A percentile compares a stretch with the other conserved stretches of the same genome.
Conservation (phyloP, 2,888 invertebrate species). For the Malachius bipustulatus region DNA sequence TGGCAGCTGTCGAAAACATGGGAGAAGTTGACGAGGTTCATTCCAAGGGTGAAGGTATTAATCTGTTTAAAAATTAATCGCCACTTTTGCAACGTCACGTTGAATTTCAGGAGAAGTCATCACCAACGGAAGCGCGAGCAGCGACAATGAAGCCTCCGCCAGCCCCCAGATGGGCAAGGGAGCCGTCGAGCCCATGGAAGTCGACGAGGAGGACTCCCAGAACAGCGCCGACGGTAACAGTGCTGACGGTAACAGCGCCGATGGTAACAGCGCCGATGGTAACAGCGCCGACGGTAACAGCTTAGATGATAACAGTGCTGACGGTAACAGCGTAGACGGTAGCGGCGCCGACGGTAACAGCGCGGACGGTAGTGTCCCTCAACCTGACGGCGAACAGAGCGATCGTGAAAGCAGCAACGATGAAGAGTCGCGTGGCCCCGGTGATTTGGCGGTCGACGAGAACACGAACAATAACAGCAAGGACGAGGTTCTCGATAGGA, state of each 20-base stretch:
- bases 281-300: slow-evolving; percentile 7
- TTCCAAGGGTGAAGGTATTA: slow-evolving; percentile 33
- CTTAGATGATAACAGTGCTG: background rate
- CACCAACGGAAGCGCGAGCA: slow-evolving; percentile 31
- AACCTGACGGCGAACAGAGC: slow-evolving; percentile 9
- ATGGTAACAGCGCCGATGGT: slow-evolving; percentile 6
- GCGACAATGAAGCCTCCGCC: slow-evolving; percentile 23
- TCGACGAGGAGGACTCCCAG: slow-evolving; percentile 27
- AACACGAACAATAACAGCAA: slow-evolving; percentile 11
- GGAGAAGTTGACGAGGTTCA: slow-evolving; percentile 36
- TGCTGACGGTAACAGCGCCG: slow-evolving; percentile 9
- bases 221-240: slow-evolving; percentile 8
- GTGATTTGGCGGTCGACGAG: slow-evolving; percentile 13
- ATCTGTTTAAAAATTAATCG: slow-evolving; percentile 21
- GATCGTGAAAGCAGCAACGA: slow-evolving; percentile 10
- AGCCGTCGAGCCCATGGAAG: slow-evolving; percentile 19
- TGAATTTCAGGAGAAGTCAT: slow-evolving; percentile 20
- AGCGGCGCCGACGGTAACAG: background rate
- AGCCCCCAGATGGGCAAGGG: slow-evolving; percentile 21
- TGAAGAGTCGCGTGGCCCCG: slow-evolving; percentile 9
- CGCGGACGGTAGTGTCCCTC: background rate
- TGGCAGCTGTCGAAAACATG: slow-evolving; percentile 36
- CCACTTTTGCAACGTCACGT: slow-evolving; percentile 3
- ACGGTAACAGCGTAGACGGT: background rate
- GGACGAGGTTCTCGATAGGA: slow-evolving; percentile 13